Conservation (phyloP, 2,797 vertebrate species). For the Lutjanus argentimaculatus region DNA sequence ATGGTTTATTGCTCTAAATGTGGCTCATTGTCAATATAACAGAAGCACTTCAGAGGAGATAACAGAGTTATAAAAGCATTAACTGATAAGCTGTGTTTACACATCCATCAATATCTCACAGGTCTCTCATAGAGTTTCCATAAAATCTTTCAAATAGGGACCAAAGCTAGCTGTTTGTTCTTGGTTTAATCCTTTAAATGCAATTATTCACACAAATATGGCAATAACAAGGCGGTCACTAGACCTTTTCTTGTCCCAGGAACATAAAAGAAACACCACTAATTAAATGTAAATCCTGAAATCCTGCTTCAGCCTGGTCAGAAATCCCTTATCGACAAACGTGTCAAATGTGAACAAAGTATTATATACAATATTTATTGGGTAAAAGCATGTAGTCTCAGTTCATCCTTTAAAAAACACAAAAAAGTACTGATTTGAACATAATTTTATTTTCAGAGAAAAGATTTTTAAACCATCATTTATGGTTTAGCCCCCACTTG, state of each 20-base stretch:
- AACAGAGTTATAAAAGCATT: conserved; percentile 38
- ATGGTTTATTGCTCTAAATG: not conserved
- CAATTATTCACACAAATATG: not conserved
- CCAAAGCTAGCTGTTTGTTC: not conserved
- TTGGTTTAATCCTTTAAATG: not conserved
- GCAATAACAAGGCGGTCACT: not conserved
- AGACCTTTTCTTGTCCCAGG: not conserved
- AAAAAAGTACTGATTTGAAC: conserved; percentile 8
- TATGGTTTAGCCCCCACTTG: not conserved
- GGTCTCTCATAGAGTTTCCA: not conserved
- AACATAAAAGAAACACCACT: not conserved
- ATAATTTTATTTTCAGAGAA: conserved; percentile 32
- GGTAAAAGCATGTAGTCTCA: not conserved
- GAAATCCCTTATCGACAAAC: not conserved
- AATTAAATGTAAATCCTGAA: too few species aligned
- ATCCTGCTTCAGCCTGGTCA: too few species aligned
- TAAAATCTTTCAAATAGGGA: not conserved
- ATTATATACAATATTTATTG: not conserved
- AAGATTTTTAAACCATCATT: too few species aligned
- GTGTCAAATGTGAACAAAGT: not conserved
- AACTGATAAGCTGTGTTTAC: conserved; percentile 38
- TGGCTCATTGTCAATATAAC: conserved; percentile 1
- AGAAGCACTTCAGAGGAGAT: conserved; percentile 34
- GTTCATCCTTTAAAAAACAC: not conserved
- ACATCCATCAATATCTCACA: not conserved